Percentiles rank a stretch among this genome's conserved stretches.
Evolutionary conservation across 2,888 invertebrate species (phyloP).

Genomic region (Hoplodrina blanda): DNA sequence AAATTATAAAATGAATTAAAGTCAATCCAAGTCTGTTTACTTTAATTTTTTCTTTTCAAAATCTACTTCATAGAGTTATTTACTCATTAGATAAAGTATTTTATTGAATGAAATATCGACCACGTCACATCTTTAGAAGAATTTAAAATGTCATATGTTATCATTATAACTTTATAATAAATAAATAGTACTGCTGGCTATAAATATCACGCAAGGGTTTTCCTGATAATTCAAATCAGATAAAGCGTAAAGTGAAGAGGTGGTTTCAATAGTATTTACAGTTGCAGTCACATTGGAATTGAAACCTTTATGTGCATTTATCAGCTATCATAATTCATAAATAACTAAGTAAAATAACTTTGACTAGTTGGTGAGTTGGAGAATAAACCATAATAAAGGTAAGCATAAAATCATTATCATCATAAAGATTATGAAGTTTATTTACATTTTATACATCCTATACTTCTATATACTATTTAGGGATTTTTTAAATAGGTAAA

Average conservation of each 20-base stretch:
- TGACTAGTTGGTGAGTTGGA: neutral
- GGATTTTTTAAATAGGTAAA: too few species aligned
- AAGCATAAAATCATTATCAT: neutral
- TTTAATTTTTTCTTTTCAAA: neutral
- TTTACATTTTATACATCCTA: too few species aligned
- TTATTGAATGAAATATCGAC: neutral
- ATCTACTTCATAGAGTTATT: neutral
- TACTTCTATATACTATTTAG: too few species aligned
- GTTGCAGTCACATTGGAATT: neutral
- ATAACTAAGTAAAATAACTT: neutral
- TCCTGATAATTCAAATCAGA: neutral
- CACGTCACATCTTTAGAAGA: constrained; percentile 29
- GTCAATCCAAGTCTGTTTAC: neutral
- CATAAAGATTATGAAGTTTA: too few species aligned
- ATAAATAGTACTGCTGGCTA: neutral
- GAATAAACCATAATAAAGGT: constrained; percentile 1
- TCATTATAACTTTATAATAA: neutral
- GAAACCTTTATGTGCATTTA: neutral
- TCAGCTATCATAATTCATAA: too few species aligned
- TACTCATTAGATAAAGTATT: neutral
- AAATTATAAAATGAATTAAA: neutral
- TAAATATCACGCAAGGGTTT: neutral
- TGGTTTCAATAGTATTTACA: neutral
- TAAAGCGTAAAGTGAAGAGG: neutral
- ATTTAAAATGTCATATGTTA: constrained; percentile 3